These are phyloP conservation scores for Porites rus DNA, from an alignment of 92 coral and sea anemone genomes.

Conservation along the genomic window DNA sequence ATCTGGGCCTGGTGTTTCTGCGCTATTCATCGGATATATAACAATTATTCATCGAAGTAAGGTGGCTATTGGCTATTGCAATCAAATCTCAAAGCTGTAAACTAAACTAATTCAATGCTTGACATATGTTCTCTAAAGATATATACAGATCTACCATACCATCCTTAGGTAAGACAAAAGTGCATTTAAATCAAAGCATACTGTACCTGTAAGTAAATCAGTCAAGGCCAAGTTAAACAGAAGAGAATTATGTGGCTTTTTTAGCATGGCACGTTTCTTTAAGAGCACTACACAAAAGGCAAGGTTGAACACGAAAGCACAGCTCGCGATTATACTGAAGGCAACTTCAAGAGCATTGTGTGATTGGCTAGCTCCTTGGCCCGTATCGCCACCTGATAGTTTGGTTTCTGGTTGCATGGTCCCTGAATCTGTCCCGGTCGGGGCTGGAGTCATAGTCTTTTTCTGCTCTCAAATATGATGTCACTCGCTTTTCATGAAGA, in stretches of 20 bases:
- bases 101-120: too few species aligned
- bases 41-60: too few species aligned
- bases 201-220: conserved; percentile 28
- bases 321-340: conserved; percentile 41
- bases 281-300: conserved; percentile 32
- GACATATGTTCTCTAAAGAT: too few species aligned
- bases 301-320: conserved; percentile 34
- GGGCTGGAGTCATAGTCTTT: background rate
- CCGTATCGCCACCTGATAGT: conserved; percentile 1
- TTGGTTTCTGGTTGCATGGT: conserved; percentile 2
- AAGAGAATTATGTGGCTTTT: conserved; percentile 35
- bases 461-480: background rate
- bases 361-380: conserved; percentile 2
- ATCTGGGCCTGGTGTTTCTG: too few species aligned
- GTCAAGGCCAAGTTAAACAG: conserved; percentile 43
- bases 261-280: conserved; percentile 25
- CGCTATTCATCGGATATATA: too few species aligned
- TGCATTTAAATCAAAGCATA: background rate
- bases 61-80: too few species aligned
- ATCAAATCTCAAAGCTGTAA: too few species aligned
- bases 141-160: too few species aligned
- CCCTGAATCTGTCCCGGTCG: background rate
- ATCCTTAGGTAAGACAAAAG: too few species aligned
- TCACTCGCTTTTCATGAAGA: background rate
- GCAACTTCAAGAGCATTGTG: conserved; percentile 3